Base-by-base conservation (phyloP, 1,140 invertebrate species). In the Tetraneura akinire region DNA sequence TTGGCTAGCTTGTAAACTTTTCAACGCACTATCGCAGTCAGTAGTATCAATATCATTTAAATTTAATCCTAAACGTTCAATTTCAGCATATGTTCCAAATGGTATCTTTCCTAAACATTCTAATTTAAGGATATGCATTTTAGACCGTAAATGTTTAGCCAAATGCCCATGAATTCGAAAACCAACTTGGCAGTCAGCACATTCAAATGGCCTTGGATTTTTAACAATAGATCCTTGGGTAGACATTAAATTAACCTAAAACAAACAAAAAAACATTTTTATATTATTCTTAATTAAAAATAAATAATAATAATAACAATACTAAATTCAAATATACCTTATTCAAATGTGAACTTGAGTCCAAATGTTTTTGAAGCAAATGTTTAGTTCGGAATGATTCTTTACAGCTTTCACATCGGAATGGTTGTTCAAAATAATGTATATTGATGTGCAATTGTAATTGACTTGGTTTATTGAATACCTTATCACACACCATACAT, bases 161-260 rank as follows among this genome's bases (percentile, higher is more conserved):
- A 99, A 87, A 86, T 98, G 96, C 0, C 96, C 96, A 84, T 97
- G 95, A 84, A 98, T 98, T 81, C 96, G 90, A 85, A 99, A 99
- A 1, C 95, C 96, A 81, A 96, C 94, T 85, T 96, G 96, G 86
- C 97, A 99, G 84, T 98, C 95, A 9, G 90, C 91, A 87, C 97
- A 98, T 84, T 96, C 95, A 84, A 96, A 98, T 8, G 96, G 95
- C 66, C 96, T 88, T 18, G 96, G 96, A 87, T 98, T 97, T 55
- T 81, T 81, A 78, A 93, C 93, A 0, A 92, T 91, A 1, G 92
- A 90, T 1, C 93, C 93, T 85, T 94, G 94, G 2, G 93, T 94
- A 8, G 92, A 92, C 51, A 93, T 95, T 92, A 94, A 94, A 83
- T 91, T 90, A 18, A 90, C 88, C 87, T 88, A 66, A 10, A 80